Evolutionary conservation across 1,140 invertebrate species (phyloP).

Genomic region (Rhagoletis zephyria): DNA sequence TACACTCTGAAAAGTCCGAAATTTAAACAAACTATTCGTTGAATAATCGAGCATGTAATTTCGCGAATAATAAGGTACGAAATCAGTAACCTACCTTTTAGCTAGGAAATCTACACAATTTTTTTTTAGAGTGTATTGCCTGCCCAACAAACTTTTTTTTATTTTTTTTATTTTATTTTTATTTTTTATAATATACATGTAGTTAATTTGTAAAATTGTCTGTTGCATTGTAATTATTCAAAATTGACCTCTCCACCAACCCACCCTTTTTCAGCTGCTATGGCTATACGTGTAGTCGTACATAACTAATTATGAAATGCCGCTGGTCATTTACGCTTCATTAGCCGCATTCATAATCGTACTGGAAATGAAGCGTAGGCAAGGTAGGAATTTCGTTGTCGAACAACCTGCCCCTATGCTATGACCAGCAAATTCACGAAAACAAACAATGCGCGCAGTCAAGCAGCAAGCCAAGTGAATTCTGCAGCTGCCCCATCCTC

Average conservation of each 20-base stretch:
- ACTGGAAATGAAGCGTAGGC: not conserved
- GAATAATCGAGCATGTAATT: too few relatives aligned
- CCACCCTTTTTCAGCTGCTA: too few relatives aligned
- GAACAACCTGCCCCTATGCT: not conserved
- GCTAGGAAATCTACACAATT: too few relatives aligned
- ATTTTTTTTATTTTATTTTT: not conserved
- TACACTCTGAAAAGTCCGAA: too few relatives aligned
- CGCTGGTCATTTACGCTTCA: slow-evolving; percentile 10
- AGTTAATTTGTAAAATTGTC: too few relatives aligned
- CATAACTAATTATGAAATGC: not conserved
- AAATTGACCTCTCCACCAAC: not conserved
- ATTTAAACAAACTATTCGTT: too few relatives aligned
- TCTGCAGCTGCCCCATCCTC: not conserved
- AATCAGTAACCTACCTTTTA: too few relatives aligned
- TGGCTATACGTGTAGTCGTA: not conserved
- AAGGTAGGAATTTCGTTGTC: not conserved
- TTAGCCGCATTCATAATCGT: slow-evolving; percentile 23
- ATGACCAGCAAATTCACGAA: not conserved
- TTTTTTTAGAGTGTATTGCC: too few relatives aligned
- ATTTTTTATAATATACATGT: too few relatives aligned
- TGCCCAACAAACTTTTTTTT: too few relatives aligned
- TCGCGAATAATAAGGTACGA: too few relatives aligned
- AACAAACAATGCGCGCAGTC: not conserved
- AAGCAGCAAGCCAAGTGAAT: not conserved
- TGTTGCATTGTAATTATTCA: not conserved